Evolutionary conservation across 2,113 vertebrate genomes (phyloP).

Genomic region (Spea bombifrons): DNA sequence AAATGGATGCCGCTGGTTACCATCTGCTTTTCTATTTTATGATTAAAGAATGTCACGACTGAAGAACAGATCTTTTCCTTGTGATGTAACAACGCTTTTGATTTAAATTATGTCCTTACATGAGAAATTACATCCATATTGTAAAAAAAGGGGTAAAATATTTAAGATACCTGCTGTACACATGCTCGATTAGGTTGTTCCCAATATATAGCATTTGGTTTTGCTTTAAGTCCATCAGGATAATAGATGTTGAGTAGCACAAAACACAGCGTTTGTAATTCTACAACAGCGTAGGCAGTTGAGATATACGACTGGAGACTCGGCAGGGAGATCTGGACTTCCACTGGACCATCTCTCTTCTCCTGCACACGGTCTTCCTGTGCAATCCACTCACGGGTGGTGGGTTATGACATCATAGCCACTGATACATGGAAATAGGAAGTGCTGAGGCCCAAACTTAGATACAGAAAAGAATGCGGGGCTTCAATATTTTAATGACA

Average conservation of each 20-base stretch:
- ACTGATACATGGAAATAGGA: too few relatives aligned
- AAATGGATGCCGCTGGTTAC: neutral
- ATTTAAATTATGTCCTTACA: slow-evolving; percentile 20
- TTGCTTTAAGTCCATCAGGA: neutral
- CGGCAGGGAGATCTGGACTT: neutral
- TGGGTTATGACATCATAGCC: too few relatives aligned
- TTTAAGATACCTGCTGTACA: neutral
- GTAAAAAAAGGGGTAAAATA: neutral
- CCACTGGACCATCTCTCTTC: too few relatives aligned
- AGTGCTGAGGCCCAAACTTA: too few relatives aligned
- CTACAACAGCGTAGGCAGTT: neutral
- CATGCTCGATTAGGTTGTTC: too few relatives aligned
- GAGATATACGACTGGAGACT: neutral
- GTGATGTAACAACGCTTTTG: slow-evolving; percentile 21
- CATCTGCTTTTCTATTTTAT: slow-evolving; percentile 36
- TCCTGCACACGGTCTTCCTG: too few relatives aligned
- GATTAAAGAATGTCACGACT: slow-evolving; percentile 34
- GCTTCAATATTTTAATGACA: too few relatives aligned
- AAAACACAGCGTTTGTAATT: neutral
- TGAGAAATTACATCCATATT: slow-evolving; percentile 41
- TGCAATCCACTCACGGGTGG: too few relatives aligned
- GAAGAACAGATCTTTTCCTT: slow-evolving; percentile 1
- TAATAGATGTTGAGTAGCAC: neutral
- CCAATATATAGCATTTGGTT: too few relatives aligned
- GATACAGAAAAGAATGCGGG: too few relatives aligned